A percentile compares a stretch with the other conserved stretches of the same genome.
phyloP scores from a whole-genome alignment of 2,113 vertebrate genomes.

The Elgaria multicarinata region DNA sequence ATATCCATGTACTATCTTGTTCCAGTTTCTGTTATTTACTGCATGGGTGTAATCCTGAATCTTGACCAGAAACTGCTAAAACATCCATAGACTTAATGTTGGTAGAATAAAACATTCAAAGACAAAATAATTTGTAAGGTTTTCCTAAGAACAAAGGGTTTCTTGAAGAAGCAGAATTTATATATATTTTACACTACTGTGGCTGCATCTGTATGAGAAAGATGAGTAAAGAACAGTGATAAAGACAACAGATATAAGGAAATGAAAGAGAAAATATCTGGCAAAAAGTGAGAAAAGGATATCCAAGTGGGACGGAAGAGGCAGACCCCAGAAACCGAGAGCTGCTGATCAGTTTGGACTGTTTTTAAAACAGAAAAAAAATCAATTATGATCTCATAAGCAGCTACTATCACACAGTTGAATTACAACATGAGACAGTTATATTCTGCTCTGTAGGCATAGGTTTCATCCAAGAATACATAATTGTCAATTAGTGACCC shows the following conservation, averaged over 20 bases:
- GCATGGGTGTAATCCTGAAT: neutral
- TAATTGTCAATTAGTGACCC: conserved; percentile 39
- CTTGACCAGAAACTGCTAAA: neutral
- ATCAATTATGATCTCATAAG: neutral
- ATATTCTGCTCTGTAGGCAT: neutral
- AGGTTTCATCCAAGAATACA: conserved; percentile 39
- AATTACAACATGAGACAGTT: neutral
- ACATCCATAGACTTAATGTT: neutral
- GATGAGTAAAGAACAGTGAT: neutral
- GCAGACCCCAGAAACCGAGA: neutral
- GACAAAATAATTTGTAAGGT: neutral
- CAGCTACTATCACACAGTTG: neutral
- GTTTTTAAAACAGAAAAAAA: neutral
- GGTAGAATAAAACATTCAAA: neutral
- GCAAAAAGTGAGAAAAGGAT: neutral
- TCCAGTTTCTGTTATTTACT: too few relatives aligned
- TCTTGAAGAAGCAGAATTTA: neutral
- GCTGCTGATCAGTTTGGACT: neutral
- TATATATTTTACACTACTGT: neutral
- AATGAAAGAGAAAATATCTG: neutral
- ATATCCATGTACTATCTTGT: neutral
- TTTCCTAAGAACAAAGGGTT: neutral
- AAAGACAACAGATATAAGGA: neutral
- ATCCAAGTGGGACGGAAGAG: neutral
- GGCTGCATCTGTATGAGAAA: neutral